Evolutionary conservation across 2,797 vertebrate genomes (phyloP).

Genomic region (Spondyliosoma cantharus): DNA sequence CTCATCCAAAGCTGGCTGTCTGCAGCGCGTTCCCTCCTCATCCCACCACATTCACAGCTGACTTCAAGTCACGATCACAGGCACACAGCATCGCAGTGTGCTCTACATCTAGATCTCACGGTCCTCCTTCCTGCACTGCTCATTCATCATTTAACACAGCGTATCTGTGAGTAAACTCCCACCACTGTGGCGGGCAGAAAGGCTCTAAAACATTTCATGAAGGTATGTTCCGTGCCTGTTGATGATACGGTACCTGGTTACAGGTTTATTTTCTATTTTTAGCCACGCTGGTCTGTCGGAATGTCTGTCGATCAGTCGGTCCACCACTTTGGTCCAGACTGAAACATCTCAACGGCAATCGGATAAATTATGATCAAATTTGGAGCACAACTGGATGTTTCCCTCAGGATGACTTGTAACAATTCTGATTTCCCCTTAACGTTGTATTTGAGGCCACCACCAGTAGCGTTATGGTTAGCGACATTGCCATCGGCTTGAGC

Average conservation of each 20-base stretch:
- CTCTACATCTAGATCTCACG: conserved; percentile 24
- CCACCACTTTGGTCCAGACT: background rate
- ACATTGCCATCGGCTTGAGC: background rate
- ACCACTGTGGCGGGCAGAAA: conserved; percentile 21
- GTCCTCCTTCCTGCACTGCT: conserved; percentile 33
- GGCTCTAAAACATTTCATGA: conserved; percentile 25
- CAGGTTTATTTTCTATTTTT: background rate
- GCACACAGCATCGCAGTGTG: conserved; percentile 12
- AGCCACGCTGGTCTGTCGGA: background rate
- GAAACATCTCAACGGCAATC: background rate
- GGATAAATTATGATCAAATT: background rate
- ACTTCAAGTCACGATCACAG: conserved; percentile 32
- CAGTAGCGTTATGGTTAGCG: background rate
- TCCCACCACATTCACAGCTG: conserved; percentile 22
- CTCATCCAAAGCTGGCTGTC: conserved; percentile 1
- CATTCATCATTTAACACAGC: conserved; percentile 69
- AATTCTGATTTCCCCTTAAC: background rate
- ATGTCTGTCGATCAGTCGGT: background rate
- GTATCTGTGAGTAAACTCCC: conserved; percentile 28
- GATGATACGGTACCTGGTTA: background rate
- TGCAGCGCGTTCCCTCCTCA: background rate
- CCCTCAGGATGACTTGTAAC: no score
- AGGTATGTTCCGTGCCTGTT: background rate
- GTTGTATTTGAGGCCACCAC: background rate
- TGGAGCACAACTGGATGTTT: background rate